Percentiles rank a stretch among this genome's conserved stretches.
Conservation (phyloP, 2,888 invertebrate species). For the Ophraella communa region DNA sequence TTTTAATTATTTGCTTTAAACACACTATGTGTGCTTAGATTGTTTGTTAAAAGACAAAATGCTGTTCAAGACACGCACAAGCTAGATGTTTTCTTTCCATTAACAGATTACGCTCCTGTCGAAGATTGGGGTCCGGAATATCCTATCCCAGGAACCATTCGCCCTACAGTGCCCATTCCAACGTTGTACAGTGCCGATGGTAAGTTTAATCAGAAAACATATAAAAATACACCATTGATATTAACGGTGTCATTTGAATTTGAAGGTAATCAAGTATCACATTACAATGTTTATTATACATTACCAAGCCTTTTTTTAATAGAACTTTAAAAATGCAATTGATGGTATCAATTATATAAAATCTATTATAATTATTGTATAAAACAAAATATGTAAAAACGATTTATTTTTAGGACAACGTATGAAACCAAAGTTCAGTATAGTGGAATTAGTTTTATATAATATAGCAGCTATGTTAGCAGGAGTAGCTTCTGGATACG, state of each 20-base stretch:
- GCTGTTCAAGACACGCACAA: background rate
- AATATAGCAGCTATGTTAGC: constrained; percentile 92
- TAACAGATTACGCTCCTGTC: constrained; percentile 59
- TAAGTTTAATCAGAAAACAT: constrained; percentile 48
- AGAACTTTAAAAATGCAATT: constrained; percentile 10
- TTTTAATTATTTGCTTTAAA: constrained; percentile 20
- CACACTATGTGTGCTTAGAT: constrained; percentile 27
- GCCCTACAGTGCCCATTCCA: constrained; percentile 77
- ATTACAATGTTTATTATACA: too few relatives aligned
- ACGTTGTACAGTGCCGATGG: constrained; percentile 81
- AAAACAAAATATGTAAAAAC: too few relatives aligned
- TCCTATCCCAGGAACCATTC: constrained; percentile 62
- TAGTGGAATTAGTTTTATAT: constrained; percentile 81
- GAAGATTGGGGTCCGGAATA: constrained; percentile 73
- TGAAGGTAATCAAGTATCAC: too few relatives aligned
- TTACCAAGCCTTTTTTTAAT: too few relatives aligned
- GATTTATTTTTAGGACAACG: constrained; percentile 58
- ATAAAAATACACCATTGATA: too few relatives aligned
- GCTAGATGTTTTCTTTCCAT: constrained; percentile 40
- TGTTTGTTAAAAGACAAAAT: constrained; percentile 11
- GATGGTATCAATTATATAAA: background rate
- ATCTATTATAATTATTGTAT: too few relatives aligned
- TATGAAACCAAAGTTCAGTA: constrained; percentile 72
- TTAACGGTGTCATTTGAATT: too few relatives aligned
- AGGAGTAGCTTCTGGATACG: constrained; percentile 90